phyloP scores from a whole-genome alignment of 30 jellyfish, hydroid and myxozoan species.

The Cassiopea xamachana region DNA sequence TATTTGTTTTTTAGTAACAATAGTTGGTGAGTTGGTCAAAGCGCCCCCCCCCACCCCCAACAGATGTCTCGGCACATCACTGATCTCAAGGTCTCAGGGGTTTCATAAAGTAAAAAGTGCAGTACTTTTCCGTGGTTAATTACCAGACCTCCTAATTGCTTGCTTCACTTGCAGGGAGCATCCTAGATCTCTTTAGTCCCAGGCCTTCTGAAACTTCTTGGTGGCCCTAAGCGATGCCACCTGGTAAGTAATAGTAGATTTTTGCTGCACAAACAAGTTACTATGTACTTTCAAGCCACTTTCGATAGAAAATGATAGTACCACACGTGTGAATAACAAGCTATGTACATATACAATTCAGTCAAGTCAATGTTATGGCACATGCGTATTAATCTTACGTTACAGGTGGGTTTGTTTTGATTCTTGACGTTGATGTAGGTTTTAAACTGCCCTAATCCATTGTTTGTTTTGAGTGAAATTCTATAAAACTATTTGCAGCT shows the following conservation, averaged over 20 bases:
- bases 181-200: too few relatives aligned
- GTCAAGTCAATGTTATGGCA: neutral
- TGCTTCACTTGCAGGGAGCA: too few relatives aligned
- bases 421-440: neutral
- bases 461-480: constrained; percentile 1
- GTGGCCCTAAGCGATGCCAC: neutral
- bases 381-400: constrained; percentile 3
- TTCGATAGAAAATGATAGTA: neutral
- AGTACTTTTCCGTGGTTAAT: too few relatives aligned
- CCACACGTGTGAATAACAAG: constrained; percentile 4
- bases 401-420: constrained; percentile 16
- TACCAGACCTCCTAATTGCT: too few relatives aligned
- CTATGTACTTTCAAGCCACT: neutral
- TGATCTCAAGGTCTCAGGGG: too few relatives aligned
- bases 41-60: too few relatives aligned
- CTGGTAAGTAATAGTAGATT: too few relatives aligned
- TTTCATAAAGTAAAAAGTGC: too few relatives aligned
- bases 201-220: too few relatives aligned
- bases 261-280: neutral
- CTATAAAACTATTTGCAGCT: neutral
- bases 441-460: constrained; percentile 1
- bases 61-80: too few relatives aligned
- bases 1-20: too few relatives aligned
- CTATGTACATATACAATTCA: neutral
- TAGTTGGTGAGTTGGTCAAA: too few relatives aligned